phyloP scores from a whole-genome alignment of 2,888 invertebrate species.

The Drosophila trichaetosa region DNA sequence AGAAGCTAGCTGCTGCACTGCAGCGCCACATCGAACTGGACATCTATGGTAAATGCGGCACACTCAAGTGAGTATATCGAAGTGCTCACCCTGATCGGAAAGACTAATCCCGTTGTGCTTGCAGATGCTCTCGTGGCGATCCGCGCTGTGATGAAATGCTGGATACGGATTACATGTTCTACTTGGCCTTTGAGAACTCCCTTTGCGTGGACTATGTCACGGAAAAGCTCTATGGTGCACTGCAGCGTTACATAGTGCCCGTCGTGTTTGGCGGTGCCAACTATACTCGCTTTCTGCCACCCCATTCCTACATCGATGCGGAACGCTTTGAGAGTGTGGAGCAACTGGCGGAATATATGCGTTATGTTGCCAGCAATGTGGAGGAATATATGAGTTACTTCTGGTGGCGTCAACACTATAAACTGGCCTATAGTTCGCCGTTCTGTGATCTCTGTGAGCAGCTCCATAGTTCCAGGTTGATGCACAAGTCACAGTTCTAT shows the following conservation, averaged over 20 bases:
- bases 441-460: slow-evolving; percentile 82
- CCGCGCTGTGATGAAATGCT: slow-evolving; percentile 83
- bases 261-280: slow-evolving; percentile 90
- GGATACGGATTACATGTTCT: slow-evolving; percentile 88
- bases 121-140: slow-evolving; percentile 76
- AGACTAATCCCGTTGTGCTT: slow-evolving; percentile 27
- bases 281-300: slow-evolving; percentile 87
- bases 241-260: slow-evolving; percentile 86
- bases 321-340: slow-evolving; percentile 87
- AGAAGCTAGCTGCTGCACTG: slow-evolving; percentile 85
- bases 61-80: slow-evolving; percentile 71
- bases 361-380: slow-evolving; percentile 84
- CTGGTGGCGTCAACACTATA: slow-evolving; percentile 87
- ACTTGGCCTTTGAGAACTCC: slow-evolving; percentile 89
- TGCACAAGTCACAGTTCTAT: slow-evolving; percentile 75
- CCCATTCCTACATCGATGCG: slow-evolving; percentile 88
- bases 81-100: neutral
- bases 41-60: slow-evolving; percentile 88
- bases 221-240: slow-evolving; percentile 86
- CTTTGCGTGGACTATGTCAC: slow-evolving; percentile 90
- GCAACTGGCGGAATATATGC: slow-evolving; percentile 87
- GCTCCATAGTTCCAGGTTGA: slow-evolving; percentile 69
- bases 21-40: slow-evolving; percentile 87
- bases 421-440: slow-evolving; percentile 80
- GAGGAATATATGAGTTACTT: slow-evolving; percentile 88